Evolutionary conservation across 1,140 invertebrate species (phyloP).

Genomic region (Galendromus occidentalis): DNA sequence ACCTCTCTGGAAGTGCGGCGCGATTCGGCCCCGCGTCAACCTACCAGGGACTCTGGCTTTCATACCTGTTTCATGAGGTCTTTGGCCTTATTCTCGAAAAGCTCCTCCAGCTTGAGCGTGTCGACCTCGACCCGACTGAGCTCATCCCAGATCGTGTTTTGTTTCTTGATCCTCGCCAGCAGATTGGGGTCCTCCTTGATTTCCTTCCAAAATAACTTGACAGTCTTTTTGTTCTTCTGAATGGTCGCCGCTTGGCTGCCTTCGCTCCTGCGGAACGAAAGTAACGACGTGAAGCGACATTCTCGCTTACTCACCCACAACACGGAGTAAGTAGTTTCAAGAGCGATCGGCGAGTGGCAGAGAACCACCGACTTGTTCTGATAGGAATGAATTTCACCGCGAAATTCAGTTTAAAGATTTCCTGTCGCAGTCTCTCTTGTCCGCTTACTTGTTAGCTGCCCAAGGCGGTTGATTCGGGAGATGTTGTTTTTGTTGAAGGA

Average conservation of each 20-base stretch:
- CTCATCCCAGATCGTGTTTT: slow-evolving; percentile 85
- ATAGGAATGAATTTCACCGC: too few species aligned
- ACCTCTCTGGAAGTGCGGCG: too few species aligned
- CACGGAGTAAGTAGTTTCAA: too few species aligned
- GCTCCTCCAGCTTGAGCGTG: slow-evolving; percentile 75
- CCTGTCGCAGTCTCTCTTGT: too few species aligned
- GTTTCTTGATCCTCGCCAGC: slow-evolving; percentile 37
- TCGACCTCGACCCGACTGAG: slow-evolving; percentile 62
- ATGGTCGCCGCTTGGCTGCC: slow-evolving; percentile 15
- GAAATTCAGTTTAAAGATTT: too few species aligned
- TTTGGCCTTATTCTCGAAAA: slow-evolving; percentile 90
- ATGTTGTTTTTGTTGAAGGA: neutral
- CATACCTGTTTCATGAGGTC: slow-evolving; percentile 76
- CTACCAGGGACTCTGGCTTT: neutral
- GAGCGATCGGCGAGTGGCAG: too few species aligned
- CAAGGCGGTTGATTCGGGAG: neutral
- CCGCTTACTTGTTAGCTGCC: slow-evolving; percentile 12
- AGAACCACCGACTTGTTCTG: too few species aligned
- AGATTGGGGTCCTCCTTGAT: slow-evolving; percentile 52
- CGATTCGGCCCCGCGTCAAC: too few species aligned
- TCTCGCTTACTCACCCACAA: neutral
- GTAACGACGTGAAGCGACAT: too few species aligned
- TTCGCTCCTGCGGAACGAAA: slow-evolving; percentile 1
- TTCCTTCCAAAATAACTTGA: slow-evolving; percentile 98
- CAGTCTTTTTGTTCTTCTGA: slow-evolving; percentile 89